Evolutionary conservation across 2,797 vertebrate species (phyloP), one percentile per base, ranked within the genome.

Genomic region (Podargus strigoides): DNA sequence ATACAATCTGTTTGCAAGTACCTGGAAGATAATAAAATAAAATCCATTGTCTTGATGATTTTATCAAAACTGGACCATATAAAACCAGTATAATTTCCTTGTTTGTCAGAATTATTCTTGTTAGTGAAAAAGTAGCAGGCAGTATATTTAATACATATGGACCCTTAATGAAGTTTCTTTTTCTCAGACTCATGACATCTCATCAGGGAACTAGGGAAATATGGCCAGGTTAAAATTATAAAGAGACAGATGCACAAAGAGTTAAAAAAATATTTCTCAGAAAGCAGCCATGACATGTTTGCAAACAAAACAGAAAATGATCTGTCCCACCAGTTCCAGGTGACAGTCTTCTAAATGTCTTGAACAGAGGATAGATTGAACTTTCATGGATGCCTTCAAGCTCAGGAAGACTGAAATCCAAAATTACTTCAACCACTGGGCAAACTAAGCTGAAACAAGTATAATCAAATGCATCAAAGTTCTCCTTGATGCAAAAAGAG

Each of bases 11-110:
- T 52, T 86, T 79, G 12, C 37, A 83, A 58, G 49, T 46, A 83
- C 36, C 28, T 44, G 49, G 37, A 79, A 32, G 26, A 75, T n/a
- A 72, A 49, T 39, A 49, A 80, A 60, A 66, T 59, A 60, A 78
- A 46, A 5, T 3, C 6, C 2, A 1, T n/a, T 50, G 12, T 9
- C 7, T 4, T 59, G 59, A 36, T 28, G 7, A 14, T 39, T 78
- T 32, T 53, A 30, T 24, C 19, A 67, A 66, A 82, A 82, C 8
- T 20, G 22, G 37, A 47, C 20, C 27, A 30, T 52, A 66, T 56
- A 42, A 75, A 47, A n/a, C 8, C 14, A 64, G 10, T 49, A 17
- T 72, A 23, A 34, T 70, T 49, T 68, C 52, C 52, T 82, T 41
- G 5, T 75, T 80, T 72, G 12, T 37, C 22, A 44, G 23, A 11